Evolutionary conservation across 2,888 invertebrate species (phyloP), one percentile per base, ranked within the genome.

Genomic region (Philereme transversata): DNA sequence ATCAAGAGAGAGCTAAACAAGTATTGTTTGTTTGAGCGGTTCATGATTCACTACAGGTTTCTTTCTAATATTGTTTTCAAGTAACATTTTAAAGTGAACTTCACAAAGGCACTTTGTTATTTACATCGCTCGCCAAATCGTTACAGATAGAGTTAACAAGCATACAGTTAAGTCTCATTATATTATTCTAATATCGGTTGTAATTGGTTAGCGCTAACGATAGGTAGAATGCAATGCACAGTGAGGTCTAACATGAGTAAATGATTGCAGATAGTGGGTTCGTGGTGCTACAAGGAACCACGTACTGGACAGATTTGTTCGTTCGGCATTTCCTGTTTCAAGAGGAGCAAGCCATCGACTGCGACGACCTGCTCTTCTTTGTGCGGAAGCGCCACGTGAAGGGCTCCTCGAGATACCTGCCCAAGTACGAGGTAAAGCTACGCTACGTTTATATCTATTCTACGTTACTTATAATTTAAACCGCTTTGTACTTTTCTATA

Each of bases 251-350:
- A 43, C 8, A 7, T 22, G 57, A 45, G 44, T 43, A 38, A 45
- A 50, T 59, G 59, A 53, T 75, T 77, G 54, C 92, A 97, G 97
- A 97, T 87, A 96, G 96, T 36, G 97, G 97, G 49, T 98, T 98
- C 91, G 98, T 98, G 69, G 95, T 98, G 87, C 94, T 98, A 10
- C 97, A 97, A 89, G 97, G 97, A 44, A 97, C 97, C 62, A 97
- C 97, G 4, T 98, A 98, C 82, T 99, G 99, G 98, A 98, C 98
- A 55, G 97, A 98, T 87, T 93, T 99, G 72, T 99, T 99, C 89
- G 97, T 98, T 69, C 94, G 97, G 9, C 97, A 98, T 92, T 99
- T 99, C 87, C 93, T 98, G 55, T 98, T 98, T 83, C 97, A 97
- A 93, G 95, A 96, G 69, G 97, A 97, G 83, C 95, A 95, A 67